phyloP scores from a whole-genome alignment of 2,888 invertebrate species.

The Abrostola tripartita region DNA sequence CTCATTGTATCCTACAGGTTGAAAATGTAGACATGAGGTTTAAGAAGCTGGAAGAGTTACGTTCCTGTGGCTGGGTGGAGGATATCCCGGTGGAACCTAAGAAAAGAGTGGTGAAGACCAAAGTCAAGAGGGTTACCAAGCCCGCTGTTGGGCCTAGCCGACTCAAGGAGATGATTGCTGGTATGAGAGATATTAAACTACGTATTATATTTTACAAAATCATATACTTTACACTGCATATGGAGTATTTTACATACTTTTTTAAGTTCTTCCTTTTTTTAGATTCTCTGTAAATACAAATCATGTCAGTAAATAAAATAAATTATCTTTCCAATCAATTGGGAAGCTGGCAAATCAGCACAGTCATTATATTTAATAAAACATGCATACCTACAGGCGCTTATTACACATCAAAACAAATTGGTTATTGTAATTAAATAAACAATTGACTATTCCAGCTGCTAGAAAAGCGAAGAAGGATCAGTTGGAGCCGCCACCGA shows the following conservation, averaged over 20 bases:
- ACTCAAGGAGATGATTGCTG: slow-evolving; percentile 79
- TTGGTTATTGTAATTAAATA: not conserved
- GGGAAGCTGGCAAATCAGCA: no score
- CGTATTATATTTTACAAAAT: no score
- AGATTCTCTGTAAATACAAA: no score
- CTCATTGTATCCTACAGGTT: slow-evolving; percentile 72
- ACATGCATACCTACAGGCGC: not conserved
- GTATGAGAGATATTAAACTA: slow-evolving; percentile 55
- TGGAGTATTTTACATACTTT: no score
- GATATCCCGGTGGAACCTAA: slow-evolving; percentile 63
- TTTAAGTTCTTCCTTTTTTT: no score
- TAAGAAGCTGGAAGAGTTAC: slow-evolving; percentile 81
- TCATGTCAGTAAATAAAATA: no score
- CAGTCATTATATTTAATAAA: no score
- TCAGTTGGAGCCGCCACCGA: slow-evolving; percentile 37
- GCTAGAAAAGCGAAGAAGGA: slow-evolving; percentile 77
- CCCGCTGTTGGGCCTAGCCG: slow-evolving; percentile 64
- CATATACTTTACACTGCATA: no score
- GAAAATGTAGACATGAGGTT: slow-evolving; percentile 90
- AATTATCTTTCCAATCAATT: no score
- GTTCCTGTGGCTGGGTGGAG: slow-evolving; percentile 86
- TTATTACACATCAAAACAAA: no score
- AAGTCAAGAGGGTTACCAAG: slow-evolving; percentile 52
- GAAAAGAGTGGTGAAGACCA: slow-evolving; percentile 51
- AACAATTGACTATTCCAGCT: slow-evolving; percentile 60